Conservation (phyloP, 1,140 invertebrate species). For the Macrobrachium rosenbergii region DNA sequence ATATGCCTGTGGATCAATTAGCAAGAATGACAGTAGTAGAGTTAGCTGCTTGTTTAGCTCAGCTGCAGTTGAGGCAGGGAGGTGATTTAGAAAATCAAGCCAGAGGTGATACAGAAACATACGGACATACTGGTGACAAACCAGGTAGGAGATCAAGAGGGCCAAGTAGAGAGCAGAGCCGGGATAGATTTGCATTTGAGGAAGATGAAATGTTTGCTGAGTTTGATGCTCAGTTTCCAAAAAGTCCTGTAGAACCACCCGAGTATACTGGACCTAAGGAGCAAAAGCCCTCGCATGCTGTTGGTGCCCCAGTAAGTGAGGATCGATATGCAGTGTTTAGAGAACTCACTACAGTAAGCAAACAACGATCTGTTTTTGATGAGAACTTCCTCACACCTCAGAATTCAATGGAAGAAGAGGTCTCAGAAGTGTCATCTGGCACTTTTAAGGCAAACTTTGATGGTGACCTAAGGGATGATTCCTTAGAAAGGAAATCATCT, state of each 20-base stretch:
- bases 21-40: slow-evolving; percentile 66
- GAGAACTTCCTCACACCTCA: slow-evolving; percentile 66
- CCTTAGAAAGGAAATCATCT: slow-evolving; percentile 63
- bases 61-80: slow-evolving; percentile 61
- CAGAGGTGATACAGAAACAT: slow-evolving; percentile 40
- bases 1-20: slow-evolving; percentile 64
- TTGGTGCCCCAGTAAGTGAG: slow-evolving; percentile 66
- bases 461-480: slow-evolving; percentile 57
- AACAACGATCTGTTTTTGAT: slow-evolving; percentile 66
- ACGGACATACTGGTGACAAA: slow-evolving; percentile 24
- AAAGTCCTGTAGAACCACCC: slow-evolving; percentile 61
- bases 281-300: slow-evolving; percentile 36
- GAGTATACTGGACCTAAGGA: slow-evolving; percentile 49
- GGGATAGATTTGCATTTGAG: slow-evolving; percentile 49
- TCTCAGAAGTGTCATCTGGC: slow-evolving; percentile 64
- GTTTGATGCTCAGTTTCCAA: slow-evolving; percentile 66
- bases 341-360: slow-evolving; percentile 61
- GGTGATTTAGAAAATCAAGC: slow-evolving; percentile 38
- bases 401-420: slow-evolving; percentile 66
- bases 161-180: slow-evolving; percentile 48
- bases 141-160: slow-evolving; percentile 40
- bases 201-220: slow-evolving; percentile 66
- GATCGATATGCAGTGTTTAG: slow-evolving; percentile 65
- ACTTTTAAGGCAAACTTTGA: slow-evolving; percentile 66
- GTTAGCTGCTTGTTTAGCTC: slow-evolving; percentile 64